Evolutionary conservation across 1,140 invertebrate species (phyloP), one percentile per base, ranked within the genome.

Genomic region (Octopus sinensis): DNA sequence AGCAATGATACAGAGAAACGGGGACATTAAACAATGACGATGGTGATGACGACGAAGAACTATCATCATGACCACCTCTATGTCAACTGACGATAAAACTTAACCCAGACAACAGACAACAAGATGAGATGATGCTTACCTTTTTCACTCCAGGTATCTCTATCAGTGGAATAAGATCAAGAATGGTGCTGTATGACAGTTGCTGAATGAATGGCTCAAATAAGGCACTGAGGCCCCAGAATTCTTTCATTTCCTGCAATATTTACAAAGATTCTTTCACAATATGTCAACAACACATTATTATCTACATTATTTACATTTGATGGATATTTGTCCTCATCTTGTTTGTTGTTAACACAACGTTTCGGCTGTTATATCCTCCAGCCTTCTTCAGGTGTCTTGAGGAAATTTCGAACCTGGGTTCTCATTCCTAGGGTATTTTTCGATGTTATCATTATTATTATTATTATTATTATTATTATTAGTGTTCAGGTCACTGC

Each of bases 121-220:
- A 43, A 43, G 30, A 43, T 43, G 30, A 43, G 30, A 43, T 43
- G 30, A 3, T 43, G 30, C 83, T 90, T 90, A 95, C 95, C 88
- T 94, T 93, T 92, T 96, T 96, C 4, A 97, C 95, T 79, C 93
- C 93, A 53, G 96, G 95, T 71, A 97, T 90, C 89, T 96, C 95
- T 93, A 97, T 93, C 56, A 97, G 90, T 17, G 94, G 93, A 79
- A 96, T 91, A 56, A 97, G 91, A 87, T 97, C 96, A 9, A 91
- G 83, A 2, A 93, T 92, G 82, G 94, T 95, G 88, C 94, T 96
- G 84, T 94, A 93, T 62, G 93, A 93, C 79, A 97, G 91, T 54
- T 85, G 83, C 79, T 93, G 92, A 68, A 93, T 92, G 88, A 97
- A 95, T 76, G 92, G 92, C 53, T 92, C 92, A 62, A 97, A 91